Conservation (phyloP, 2,797 vertebrate genomes). For the Okamejei kenojei region DNA sequence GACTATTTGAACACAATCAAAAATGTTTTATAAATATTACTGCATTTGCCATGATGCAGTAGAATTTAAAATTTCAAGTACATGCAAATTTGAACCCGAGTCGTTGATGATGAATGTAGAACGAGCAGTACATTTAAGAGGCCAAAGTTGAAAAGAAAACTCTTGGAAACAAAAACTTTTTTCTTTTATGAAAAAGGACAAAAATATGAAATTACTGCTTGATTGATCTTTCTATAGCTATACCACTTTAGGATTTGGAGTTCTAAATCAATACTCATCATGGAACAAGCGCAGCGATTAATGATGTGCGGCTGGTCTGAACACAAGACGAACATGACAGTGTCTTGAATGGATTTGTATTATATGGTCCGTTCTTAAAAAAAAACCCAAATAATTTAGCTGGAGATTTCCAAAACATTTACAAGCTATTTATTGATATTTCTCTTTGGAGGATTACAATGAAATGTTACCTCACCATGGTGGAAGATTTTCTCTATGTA, state of each 20-base stretch:
- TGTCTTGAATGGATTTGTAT: not conserved
- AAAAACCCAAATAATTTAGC: too few relatives aligned
- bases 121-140: not conserved
- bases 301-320: not conserved
- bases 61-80: not conserved
- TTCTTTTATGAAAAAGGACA: not conserved
- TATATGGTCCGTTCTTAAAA: not conserved
- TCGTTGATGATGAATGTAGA: not conserved
- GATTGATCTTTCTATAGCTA: not conserved
- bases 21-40: slow-evolving; percentile 13
- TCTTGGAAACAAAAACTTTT: not conserved
- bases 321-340: not conserved
- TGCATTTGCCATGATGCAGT: not conserved
- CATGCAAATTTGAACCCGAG: not conserved
- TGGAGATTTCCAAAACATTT: too few relatives aligned
- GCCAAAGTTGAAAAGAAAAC: not conserved
- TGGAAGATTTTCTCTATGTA: too few relatives aligned
- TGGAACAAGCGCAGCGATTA: not conserved
- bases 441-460: too few relatives aligned
- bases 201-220: not conserved
- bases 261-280: not conserved
- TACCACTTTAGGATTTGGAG: not conserved
- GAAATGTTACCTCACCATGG: too few relatives aligned
- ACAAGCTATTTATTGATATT: too few relatives aligned
- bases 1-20: not conserved